phyloP scores from a whole-genome alignment of 2,797 vertebrate species.

The Periophthalmus magnuspinnatus region DNA sequence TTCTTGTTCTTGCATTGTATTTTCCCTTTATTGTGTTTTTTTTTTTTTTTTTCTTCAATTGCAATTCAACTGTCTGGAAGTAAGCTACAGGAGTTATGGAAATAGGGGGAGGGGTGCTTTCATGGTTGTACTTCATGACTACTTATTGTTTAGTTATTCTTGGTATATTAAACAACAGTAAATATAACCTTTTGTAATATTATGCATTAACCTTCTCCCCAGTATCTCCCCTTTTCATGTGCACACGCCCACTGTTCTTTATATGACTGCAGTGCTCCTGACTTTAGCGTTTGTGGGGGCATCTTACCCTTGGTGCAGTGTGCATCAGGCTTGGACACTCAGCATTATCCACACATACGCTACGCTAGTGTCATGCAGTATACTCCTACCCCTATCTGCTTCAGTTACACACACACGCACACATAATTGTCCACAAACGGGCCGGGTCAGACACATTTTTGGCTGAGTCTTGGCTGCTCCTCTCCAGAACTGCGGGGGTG shows the following conservation, averaged over 20 bases:
- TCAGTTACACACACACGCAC: conserved; percentile 21
- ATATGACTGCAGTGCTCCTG: conserved; percentile 56
- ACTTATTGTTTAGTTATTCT: background rate
- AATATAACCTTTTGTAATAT: conserved; percentile 9
- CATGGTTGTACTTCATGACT: background rate
- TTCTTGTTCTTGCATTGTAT: no score
- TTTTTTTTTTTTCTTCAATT: no score
- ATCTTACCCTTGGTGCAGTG: conserved; percentile 62
- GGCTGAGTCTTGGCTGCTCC: conserved; percentile 58
- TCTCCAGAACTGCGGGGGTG: conserved; percentile 56
- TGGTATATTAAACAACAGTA: background rate
- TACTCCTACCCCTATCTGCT: background rate
- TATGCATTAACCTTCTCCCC: background rate
- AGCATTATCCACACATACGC: conserved; percentile 21
- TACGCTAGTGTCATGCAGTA: conserved; percentile 9
- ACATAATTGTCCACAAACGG: conserved; percentile 14
- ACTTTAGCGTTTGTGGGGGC: conserved; percentile 28
- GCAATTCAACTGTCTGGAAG: no score
- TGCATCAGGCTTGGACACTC: conserved; percentile 24
- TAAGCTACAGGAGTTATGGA: no score
- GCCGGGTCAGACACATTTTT: conserved; percentile 37
- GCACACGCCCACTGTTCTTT: conserved; percentile 27
- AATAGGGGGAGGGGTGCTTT: no score
- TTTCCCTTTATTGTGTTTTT: no score
- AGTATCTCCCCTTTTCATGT: background rate